Evolutionary conservation across 2,797 vertebrate genomes (phyloP).

Genomic region (Gouania willdenowi): DNA sequence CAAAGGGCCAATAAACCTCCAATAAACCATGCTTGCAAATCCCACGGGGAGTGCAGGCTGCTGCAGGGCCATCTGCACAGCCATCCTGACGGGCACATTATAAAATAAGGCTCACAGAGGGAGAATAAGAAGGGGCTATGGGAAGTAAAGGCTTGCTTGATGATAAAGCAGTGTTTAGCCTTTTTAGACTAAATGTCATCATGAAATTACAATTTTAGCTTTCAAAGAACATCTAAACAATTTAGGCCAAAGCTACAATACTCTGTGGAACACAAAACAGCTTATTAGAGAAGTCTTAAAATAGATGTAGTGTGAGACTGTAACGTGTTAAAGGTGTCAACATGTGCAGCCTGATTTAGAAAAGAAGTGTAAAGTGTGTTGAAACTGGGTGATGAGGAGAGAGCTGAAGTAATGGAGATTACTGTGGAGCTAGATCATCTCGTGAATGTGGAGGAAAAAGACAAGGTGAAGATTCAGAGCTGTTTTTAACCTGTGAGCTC

Average conservation of each 20-base stretch:
- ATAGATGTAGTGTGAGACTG: slow-evolving; percentile 45
- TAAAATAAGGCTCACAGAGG: slow-evolving; percentile 36
- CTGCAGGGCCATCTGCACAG: slow-evolving; percentile 62
- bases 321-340: slow-evolving; percentile 29
- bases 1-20: slow-evolving; percentile 45
- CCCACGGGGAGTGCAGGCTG: slow-evolving; percentile 58
- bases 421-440: slow-evolving; percentile 6
- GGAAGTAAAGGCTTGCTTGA: slow-evolving; percentile 4
- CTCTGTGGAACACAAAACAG: slow-evolving; percentile 38
- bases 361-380: slow-evolving; percentile 32
- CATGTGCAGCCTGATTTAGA: slow-evolving; percentile 51
- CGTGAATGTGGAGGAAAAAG: slow-evolving; percentile 16
- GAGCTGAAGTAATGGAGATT: slow-evolving; percentile 5
- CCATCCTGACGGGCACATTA: slow-evolving; percentile 32
- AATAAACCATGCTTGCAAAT: slow-evolving; percentile 54
- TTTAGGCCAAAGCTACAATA: slow-evolving; percentile 49
- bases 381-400: slow-evolving; percentile 19
- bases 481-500: no score
- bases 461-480: slow-evolving; percentile 17
- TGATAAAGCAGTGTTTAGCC: slow-evolving; percentile 45
- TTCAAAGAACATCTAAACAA: slow-evolving; percentile 57
- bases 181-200: slow-evolving; percentile 6
- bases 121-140: slow-evolving; percentile 17
- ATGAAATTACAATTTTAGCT: slow-evolving; percentile 24
- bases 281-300: slow-evolving; percentile 44